Percentiles rank a stretch among this genome's conserved stretches.
Evolutionary conservation across 2,888 invertebrate genomes (phyloP).

Genomic region (Scaptomyza reducta): DNA sequence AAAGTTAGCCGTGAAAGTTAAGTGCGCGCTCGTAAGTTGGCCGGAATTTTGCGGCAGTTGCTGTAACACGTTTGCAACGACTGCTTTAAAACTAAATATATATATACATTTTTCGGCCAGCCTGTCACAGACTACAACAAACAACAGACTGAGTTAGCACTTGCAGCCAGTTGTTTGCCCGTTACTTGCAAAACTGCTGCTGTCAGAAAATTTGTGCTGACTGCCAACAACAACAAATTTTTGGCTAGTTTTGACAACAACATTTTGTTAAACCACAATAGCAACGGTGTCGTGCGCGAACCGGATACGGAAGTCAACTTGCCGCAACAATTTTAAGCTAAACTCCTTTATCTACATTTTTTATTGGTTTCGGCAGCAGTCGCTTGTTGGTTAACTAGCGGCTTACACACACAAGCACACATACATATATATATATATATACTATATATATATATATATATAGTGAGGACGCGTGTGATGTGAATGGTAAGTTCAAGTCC

Average conservation of each 20-base stretch:
- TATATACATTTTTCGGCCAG: constrained; percentile 24
- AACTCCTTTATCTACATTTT: constrained; percentile 15
- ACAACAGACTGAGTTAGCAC: constrained; percentile 1
- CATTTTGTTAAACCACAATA: constrained; percentile 62
- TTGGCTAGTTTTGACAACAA: constrained; percentile 52
- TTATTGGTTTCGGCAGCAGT: constrained; percentile 26
- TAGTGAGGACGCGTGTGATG: constrained; percentile 60
- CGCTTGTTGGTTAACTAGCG: constrained; percentile 49
- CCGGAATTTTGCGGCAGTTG: constrained; percentile 58
- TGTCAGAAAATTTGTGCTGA: constrained; percentile 54
- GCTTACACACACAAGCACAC: constrained; percentile 16
- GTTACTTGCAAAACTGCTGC: constrained; percentile 33
- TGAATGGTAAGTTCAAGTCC: constrained; percentile 72
- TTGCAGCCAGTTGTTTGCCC: constrained; percentile 39
- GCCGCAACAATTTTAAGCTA: constrained; percentile 29
- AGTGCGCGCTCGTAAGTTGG: constrained; percentile 59
- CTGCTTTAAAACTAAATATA: constrained; percentile 43
- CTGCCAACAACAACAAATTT: constrained; percentile 45
- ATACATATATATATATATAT: too few species aligned
- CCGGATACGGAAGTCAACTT: constrained; percentile 49
- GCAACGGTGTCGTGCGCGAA: constrained; percentile 38
- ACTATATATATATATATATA: too few species aligned
- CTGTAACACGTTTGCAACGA: constrained; percentile 55
- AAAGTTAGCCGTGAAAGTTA: constrained; percentile 71
- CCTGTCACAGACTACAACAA: neutral